A percentile compares a stretch with the other conserved stretches of the same genome.
phyloP scores from a whole-genome alignment of 2,888 invertebrate genomes.

The Volucella inanis region DNA sequence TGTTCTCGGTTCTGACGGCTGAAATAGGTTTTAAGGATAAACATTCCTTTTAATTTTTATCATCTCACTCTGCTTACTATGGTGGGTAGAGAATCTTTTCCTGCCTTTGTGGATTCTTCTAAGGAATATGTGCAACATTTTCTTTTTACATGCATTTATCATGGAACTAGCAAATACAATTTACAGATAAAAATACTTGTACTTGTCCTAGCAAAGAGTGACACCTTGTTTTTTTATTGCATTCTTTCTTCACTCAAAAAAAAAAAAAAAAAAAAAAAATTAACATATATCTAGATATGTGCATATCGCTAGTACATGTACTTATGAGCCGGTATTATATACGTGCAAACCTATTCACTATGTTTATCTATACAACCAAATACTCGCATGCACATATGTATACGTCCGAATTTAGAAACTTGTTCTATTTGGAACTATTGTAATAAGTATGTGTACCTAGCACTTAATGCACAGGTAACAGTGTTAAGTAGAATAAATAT shows the following conservation, averaged over 20 bases:
- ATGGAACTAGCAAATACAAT: slow-evolving; percentile 3
- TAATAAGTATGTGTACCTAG: slow-evolving; percentile 41
- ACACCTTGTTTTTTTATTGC: slow-evolving; percentile 22
- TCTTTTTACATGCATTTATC: slow-evolving; percentile 22
- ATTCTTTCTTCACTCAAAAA: neutral
- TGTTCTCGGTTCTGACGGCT: slow-evolving; percentile 21
- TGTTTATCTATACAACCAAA: too few relatives aligned
- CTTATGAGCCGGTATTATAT: too few relatives aligned
- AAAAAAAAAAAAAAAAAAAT: too few relatives aligned
- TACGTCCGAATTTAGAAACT: neutral
- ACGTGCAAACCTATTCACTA: too few relatives aligned
- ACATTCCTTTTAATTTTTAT: slow-evolving; percentile 45
- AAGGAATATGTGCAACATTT: slow-evolving; percentile 9
- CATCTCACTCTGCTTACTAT: slow-evolving; percentile 13
- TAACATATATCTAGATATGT: too few relatives aligned
- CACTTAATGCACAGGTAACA: slow-evolving; percentile 49
- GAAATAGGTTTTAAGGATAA: slow-evolving; percentile 34
- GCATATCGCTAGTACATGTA: too few relatives aligned
- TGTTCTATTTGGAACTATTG: slow-evolving; percentile 25
- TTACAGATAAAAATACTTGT: slow-evolving; percentile 6
- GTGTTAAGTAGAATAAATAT: slow-evolving; percentile 38
- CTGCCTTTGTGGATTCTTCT: slow-evolving; percentile 15
- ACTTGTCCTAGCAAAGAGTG: slow-evolving; percentile 1
- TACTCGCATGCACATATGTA: too few relatives aligned
- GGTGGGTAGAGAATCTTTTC: slow-evolving; percentile 40